phyloP scores from a whole-genome alignment of 2,113 vertebrate species.

The Eublepharis macularius region DNA sequence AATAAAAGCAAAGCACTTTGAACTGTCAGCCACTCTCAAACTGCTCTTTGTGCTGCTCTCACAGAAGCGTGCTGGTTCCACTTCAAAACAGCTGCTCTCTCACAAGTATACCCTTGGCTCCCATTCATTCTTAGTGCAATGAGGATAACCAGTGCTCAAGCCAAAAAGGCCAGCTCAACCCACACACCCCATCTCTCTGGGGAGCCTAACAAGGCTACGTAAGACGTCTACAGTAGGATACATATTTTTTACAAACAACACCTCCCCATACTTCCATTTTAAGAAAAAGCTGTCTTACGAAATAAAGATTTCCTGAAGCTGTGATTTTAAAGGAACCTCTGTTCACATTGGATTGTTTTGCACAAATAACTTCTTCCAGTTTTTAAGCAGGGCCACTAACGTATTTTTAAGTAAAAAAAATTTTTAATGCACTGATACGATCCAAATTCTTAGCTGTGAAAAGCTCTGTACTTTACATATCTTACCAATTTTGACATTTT shows the following conservation, averaged over 20 bases:
- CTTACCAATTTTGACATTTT: not conserved
- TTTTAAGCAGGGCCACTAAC: no score
- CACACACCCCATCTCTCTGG: not conserved
- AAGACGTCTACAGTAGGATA: slow-evolving; percentile 58
- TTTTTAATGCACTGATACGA: not conserved
- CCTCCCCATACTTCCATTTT: not conserved
- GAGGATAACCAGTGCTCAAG: slow-evolving; percentile 45
- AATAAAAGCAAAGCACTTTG: slow-evolving; percentile 73
- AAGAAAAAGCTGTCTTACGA: slow-evolving; percentile 43
- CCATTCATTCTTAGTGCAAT: slow-evolving; percentile 46
- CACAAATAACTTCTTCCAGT: not conserved
- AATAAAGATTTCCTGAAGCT: slow-evolving; percentile 63
- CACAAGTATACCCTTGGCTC: slow-evolving; percentile 67
- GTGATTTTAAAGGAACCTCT: slow-evolving; percentile 4
- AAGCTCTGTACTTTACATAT: not conserved
- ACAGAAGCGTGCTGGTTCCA: slow-evolving; percentile 64
- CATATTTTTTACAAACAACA: not conserved
- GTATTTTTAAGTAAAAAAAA: no score
- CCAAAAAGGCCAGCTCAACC: slow-evolving; percentile 11
- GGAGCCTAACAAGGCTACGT: slow-evolving; percentile 41
- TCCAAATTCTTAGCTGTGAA: not conserved
- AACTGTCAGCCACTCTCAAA: slow-evolving; percentile 70
- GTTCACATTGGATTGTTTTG: slow-evolving; percentile 47
- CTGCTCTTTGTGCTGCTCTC: slow-evolving; percentile 64
- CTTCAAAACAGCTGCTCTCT: slow-evolving; percentile 72